Conservation (phyloP, 2,797 vertebrate genomes). For the Phrynocephalus forsythii region DNA sequence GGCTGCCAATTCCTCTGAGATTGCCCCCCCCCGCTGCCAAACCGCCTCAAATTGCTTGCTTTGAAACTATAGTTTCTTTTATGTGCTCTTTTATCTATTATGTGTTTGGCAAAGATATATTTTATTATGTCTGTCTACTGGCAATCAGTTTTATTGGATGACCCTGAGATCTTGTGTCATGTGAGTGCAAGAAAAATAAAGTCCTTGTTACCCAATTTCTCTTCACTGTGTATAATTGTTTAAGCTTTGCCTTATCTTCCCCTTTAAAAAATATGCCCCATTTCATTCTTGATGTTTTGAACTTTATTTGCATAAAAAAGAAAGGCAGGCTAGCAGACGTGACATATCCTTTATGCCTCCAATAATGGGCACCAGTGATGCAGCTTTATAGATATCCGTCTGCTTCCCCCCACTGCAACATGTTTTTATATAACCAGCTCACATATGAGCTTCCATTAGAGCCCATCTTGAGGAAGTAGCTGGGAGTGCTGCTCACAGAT, state of each 20-base stretch:
- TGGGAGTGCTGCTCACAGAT: neutral
- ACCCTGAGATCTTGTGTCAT: neutral
- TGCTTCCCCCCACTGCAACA: neutral
- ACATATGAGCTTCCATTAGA: constrained; percentile 11
- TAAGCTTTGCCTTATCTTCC: neutral
- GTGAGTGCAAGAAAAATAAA: neutral
- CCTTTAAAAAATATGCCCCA: too few species aligned
- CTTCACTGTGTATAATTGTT: neutral
- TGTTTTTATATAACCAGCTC: neutral
- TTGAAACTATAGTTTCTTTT: too few species aligned
- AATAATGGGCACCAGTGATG: neutral
- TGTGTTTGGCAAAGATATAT: neutral
- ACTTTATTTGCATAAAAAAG: neutral
- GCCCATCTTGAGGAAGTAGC: neutral
- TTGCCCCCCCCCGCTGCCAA: too few species aligned
- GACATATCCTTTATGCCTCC: neutral
- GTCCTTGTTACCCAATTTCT: neutral
- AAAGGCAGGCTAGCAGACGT: neutral
- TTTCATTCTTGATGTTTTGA: neutral
- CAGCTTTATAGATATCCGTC: neutral
- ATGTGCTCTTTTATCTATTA: neutral
- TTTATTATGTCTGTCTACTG: neutral
- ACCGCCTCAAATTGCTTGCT: too few species aligned
- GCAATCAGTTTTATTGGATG: neutral
- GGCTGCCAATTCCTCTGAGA: too few species aligned